phyloP scores from a whole-genome alignment of 1,140 invertebrate genomes.

The Orchestia grillus region DNA sequence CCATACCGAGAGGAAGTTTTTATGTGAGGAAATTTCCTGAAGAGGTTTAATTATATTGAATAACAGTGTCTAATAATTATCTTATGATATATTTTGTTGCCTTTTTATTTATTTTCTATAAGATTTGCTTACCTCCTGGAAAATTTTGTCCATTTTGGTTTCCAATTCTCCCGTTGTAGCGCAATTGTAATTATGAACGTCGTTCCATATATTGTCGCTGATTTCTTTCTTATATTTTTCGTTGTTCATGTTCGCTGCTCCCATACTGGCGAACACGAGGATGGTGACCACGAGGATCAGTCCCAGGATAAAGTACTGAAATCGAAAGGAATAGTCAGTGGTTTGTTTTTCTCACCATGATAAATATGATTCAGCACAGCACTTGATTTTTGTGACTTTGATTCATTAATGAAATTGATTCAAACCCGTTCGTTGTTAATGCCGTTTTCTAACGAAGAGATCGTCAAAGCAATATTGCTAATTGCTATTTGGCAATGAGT shows the following conservation, averaged over 20 bases:
- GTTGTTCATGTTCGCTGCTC: conserved; percentile 32
- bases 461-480: neutral
- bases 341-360: too few species aligned
- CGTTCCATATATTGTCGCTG: neutral
- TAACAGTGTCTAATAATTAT: neutral
- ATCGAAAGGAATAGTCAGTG: neutral
- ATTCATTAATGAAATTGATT: too few species aligned
- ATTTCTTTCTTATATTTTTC: neutral
- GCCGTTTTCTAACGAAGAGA: neutral
- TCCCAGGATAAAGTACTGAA: conserved; percentile 33
- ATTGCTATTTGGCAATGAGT: too few species aligned
- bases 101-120: neutral
- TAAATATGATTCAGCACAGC: neutral
- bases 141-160: conserved; percentile 3
- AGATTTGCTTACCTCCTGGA: neutral
- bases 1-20: neutral
- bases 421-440: neutral
- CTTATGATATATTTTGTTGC: neutral
- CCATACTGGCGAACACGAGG: neutral
- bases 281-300: neutral
- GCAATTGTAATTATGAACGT: neutral
- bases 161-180: neutral
- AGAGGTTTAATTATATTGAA: neutral
- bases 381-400: neutral
- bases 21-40: neutral